Evolutionary conservation across 2,888 invertebrate species (phyloP).

Genomic region (Notocelia uddmanniana): DNA sequence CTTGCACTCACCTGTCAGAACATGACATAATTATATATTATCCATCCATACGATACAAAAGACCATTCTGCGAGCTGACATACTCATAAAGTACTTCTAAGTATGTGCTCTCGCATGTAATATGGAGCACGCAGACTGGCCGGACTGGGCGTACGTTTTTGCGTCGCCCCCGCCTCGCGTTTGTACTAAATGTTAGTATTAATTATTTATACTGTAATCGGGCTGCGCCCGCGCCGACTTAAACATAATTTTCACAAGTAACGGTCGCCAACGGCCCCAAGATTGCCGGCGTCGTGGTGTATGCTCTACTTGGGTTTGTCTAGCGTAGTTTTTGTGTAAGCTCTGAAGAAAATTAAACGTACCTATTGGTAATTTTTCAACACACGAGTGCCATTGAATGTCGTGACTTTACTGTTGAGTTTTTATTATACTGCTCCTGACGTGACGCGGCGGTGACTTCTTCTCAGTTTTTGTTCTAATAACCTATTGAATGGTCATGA

Average conservation of each 20-base stretch:
- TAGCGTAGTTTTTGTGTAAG: conserved; percentile 9
- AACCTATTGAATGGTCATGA: too few relatives aligned
- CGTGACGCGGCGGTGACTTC: too few relatives aligned
- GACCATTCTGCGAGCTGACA: neutral
- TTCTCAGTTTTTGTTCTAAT: too few relatives aligned
- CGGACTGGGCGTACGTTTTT: conserved; percentile 46
- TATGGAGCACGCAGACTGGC: conserved; percentile 39
- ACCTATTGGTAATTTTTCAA: neutral
- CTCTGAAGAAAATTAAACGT: neutral
- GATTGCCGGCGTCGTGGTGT: conserved; percentile 44
- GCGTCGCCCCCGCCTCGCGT: conserved; percentile 61
- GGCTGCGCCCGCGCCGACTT: conserved; percentile 49
- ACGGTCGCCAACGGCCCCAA: conserved; percentile 52
- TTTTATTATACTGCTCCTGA: too few relatives aligned
- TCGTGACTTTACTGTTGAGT: too few relatives aligned
- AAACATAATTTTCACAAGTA: conserved; percentile 56
- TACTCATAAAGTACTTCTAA: neutral
- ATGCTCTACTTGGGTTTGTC: conserved; percentile 50
- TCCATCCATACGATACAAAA: neutral
- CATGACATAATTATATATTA: neutral
- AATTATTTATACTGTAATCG: conserved; percentile 53
- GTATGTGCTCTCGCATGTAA: neutral
- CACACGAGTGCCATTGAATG: neutral
- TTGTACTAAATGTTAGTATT: conserved; percentile 50
- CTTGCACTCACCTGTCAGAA: neutral